These are phyloP conservation scores for Cotesia vestalis DNA, from an alignment of 1,140 invertebrate species.

Conservation along the genomic window DNA sequence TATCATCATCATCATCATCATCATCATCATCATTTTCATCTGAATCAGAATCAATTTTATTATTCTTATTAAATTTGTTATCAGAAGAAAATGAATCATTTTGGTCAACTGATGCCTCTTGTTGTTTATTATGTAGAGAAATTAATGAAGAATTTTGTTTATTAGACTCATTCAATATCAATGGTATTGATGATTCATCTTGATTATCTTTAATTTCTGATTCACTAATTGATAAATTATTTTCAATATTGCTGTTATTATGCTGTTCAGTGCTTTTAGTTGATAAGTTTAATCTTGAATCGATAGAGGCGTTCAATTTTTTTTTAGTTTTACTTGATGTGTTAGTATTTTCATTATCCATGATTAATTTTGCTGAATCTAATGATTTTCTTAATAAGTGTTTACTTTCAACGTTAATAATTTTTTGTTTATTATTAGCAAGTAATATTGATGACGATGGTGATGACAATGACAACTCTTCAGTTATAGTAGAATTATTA, in stretches of 20 bases:
- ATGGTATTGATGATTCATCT: background rate
- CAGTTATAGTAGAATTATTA: too few relatives aligned
- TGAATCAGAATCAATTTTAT: conserved; percentile 28
- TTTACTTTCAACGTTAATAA: background rate
- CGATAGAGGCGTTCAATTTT: background rate
- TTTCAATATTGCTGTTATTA: too few relatives aligned
- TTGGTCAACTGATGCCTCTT: background rate
- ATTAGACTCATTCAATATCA: too few relatives aligned
- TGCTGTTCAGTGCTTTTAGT: background rate
- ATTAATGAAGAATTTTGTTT: too few relatives aligned
- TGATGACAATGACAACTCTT: too few relatives aligned
- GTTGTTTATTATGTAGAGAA: too few relatives aligned
- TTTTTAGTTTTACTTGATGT: background rate
- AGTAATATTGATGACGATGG: too few relatives aligned
- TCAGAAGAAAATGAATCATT: background rate
- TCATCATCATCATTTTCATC: conserved; percentile 21
- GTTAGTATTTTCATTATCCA: background rate
- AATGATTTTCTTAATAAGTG: background rate
- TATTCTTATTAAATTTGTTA: conserved; percentile 25
- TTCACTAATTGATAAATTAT: background rate
- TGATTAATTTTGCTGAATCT: background rate
- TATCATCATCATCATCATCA: background rate
- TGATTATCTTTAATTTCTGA: background rate
- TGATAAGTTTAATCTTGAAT: background rate
- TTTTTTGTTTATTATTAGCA: too few relatives aligned